A percentile compares a stretch with the other conserved stretches of the same genome.
phyloP scores from a whole-genome alignment of 2,113 vertebrate genomes.

The chimpanzee (Pan troglodytes) region NHGRI_mPanTro3-v2.1_pri NC_072403.2:179115001-179115500 shows the following conservation, averaged over 20 bases:
- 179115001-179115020: background rate
- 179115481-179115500: background rate
- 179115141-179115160: background rate
- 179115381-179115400: too few species aligned
- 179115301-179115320: accelerated
- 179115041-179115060: background rate
- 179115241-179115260: background rate
- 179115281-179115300: background rate
- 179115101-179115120: background rate
- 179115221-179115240: background rate
- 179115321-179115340: too few species aligned
- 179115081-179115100: background rate
- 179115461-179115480: background rate
- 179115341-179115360: background rate
- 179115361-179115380: background rate
- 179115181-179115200: background rate
- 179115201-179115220: background rate
- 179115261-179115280: background rate
- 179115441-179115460: background rate
- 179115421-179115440: background rate
- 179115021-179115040: accelerated
- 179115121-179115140: background rate
- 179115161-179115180: background rate
- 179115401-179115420: background rate
- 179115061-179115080: background rate